These are phyloP conservation scores for Acrobasis suavella DNA, from an alignment of 2,888 invertebrate species.

Conservation along the genomic window DNA sequence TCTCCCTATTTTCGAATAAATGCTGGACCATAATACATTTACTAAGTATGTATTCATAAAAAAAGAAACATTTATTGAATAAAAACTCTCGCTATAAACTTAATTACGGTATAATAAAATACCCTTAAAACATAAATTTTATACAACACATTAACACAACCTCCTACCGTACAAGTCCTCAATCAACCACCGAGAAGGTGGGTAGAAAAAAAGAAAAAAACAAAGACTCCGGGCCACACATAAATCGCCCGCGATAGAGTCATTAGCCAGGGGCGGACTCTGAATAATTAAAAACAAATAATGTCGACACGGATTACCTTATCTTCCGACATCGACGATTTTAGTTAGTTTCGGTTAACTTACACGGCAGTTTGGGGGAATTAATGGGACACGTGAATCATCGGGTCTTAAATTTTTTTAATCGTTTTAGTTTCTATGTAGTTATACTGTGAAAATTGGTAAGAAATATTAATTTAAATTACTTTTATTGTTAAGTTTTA, in stretches of 20 bases:
- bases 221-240: conserved; percentile 58
- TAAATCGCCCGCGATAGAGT: conserved; percentile 77
- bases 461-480: background rate
- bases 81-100: background rate
- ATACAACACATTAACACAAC: conserved; percentile 17
- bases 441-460: no score
- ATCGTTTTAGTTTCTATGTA: background rate
- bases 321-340: conserved; percentile 67
- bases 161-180: conserved; percentile 42
- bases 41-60: no score
- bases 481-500: background rate
- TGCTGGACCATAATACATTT: no score
- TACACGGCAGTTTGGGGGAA: conserved; percentile 41
- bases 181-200: conserved; percentile 58
- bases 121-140: conserved; percentile 21
- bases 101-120: conserved; percentile 18
- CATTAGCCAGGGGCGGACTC: conserved; percentile 78
- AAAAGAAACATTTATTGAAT: no score
- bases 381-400: conserved; percentile 19
- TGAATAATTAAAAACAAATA: conserved; percentile 82
- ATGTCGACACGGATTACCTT: conserved; percentile 77
- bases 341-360: conserved; percentile 57
- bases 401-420: conserved; percentile 18
- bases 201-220: conserved; percentile 64
- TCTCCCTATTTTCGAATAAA: no score